Evolutionary conservation across 2,888 invertebrate species (phyloP).

Genomic region (Darwinula stevensoni): DNA sequence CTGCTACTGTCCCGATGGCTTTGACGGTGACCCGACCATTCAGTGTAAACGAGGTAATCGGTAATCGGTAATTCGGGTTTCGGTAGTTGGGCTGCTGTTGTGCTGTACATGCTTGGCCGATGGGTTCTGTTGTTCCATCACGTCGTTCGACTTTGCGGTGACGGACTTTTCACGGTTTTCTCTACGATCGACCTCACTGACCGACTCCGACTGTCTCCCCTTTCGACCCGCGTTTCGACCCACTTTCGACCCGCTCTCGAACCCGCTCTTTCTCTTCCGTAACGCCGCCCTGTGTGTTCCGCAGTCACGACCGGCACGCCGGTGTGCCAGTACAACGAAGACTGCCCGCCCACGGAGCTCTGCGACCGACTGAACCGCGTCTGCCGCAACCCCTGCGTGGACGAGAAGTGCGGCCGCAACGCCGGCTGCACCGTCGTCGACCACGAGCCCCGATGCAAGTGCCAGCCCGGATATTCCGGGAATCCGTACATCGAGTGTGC

Average conservation of each 20-base stretch:
- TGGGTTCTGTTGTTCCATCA: too few species aligned
- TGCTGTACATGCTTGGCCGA: too few species aligned
- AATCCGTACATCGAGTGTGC: slow-evolving; percentile 44
- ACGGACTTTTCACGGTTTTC: too few species aligned
- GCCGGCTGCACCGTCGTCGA: slow-evolving; percentile 44
- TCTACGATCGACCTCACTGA: too few species aligned
- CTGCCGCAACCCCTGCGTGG: slow-evolving; percentile 38
- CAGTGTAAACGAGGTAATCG: slow-evolving; percentile 11
- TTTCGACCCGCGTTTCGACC: too few species aligned
- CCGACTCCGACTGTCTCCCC: too few species aligned
- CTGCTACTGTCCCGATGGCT: slow-evolving; percentile 10
- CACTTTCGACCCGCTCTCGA: too few species aligned
- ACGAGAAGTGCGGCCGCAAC: slow-evolving; percentile 48
- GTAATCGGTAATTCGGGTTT: too few species aligned
- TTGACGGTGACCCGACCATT: slow-evolving; percentile 12
- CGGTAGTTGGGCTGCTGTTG: too few species aligned
- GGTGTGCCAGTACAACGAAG: slow-evolving; percentile 65
- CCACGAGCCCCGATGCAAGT: slow-evolving; percentile 43
- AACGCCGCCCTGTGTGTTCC: too few species aligned
- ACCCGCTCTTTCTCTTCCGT: too few species aligned
- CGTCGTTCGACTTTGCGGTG: too few species aligned
- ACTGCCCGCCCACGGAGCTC: slow-evolving; percentile 53
- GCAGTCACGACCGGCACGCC: slow-evolving; percentile 17
- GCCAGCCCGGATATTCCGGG: slow-evolving; percentile 37
- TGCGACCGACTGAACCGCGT: slow-evolving; percentile 25